Base-by-base conservation (phyloP, 2,113 vertebrate species). In the Aramus guarauna region DNA sequence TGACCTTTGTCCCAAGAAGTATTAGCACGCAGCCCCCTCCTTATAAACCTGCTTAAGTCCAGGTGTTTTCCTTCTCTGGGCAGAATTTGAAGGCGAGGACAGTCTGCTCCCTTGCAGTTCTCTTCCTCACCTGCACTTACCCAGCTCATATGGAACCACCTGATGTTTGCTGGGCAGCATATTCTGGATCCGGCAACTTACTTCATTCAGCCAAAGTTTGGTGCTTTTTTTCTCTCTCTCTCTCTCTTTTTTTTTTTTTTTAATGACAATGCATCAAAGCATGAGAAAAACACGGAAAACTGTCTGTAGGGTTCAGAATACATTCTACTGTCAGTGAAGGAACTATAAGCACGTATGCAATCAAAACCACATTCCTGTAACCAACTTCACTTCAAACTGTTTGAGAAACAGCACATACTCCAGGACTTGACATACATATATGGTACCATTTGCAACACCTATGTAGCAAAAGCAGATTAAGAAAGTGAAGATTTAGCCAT, bases 221-320 rank as follows among this genome's bases (percentile, higher is more conserved):
- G 17, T 0, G 2, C 5, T 37, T 34, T 9, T n/a, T 23, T 12
- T 3, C 9, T 11, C 7, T 18, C 22, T 3, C 9, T 36, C 21
- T 47, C 9, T 15, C 12, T 19, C 37, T 13, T 26, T 7, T 37
- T 45, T 30, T 55, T 64, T 36, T 43, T 68, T 58, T n/a, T 19
- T 7, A 7, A 11, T 71, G 27, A n/a, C 17, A 47, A 16, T 41
- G 8, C 11, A 41, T 45, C 37, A 78, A 80, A 52, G 18, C 75
- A 23, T 16, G 20, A 68, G 27, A 18, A 67, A 50, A 56, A 64
- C 29, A 39, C 8, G 3, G 5, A 63, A 67, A 75, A 36, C 6
- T 56, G 1, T 36, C 53, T 16, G 14, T 34, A 37, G 53, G 27
- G 6, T 63, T 63, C 69, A 63, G 41, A 76, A 50, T 21, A 63